Conservation (phyloP, 1,140 invertebrate genomes). For the Neotoxoptera formosana region DNA sequence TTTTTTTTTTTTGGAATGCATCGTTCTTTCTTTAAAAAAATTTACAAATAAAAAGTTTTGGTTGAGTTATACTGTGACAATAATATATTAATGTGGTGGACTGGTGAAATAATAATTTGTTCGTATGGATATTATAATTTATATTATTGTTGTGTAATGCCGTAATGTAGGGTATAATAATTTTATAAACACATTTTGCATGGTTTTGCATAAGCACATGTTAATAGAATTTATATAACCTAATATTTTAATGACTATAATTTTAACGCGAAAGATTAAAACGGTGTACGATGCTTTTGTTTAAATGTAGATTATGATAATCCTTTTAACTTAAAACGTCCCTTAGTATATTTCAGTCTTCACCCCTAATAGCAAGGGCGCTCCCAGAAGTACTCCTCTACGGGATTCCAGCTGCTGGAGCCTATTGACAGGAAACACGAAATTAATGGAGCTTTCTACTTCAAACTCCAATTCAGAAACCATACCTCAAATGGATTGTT, state of each 20-base stretch:
- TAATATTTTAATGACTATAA: slow-evolving; percentile 5
- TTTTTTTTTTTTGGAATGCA: neutral
- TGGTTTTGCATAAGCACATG: neutral
- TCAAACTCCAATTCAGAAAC: neutral
- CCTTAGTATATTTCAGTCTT: neutral
- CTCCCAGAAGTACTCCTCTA: neutral
- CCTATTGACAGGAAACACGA: neutral
- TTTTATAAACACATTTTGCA: neutral
- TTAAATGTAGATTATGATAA: neutral
- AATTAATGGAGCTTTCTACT: neutral
- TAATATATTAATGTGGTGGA: neutral
- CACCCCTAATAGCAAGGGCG: neutral
- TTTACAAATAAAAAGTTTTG: neutral
- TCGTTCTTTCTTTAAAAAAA: neutral
- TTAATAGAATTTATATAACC: neutral
- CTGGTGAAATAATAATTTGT: neutral
- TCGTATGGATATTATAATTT: neutral
- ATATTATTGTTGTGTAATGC: neutral
- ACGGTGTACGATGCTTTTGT: neutral
- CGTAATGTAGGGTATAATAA: neutral
- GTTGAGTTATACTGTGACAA: neutral
- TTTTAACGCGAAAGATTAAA: neutral
- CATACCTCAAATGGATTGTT: neutral
- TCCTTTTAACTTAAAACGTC: slow-evolving; percentile 15
- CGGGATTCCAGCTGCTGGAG: neutral